Percentiles rank a stretch among this genome's conserved stretches.
phyloP scores from a whole-genome alignment of 2,797 vertebrate species.

The Hydrolagus colliei region DNA sequence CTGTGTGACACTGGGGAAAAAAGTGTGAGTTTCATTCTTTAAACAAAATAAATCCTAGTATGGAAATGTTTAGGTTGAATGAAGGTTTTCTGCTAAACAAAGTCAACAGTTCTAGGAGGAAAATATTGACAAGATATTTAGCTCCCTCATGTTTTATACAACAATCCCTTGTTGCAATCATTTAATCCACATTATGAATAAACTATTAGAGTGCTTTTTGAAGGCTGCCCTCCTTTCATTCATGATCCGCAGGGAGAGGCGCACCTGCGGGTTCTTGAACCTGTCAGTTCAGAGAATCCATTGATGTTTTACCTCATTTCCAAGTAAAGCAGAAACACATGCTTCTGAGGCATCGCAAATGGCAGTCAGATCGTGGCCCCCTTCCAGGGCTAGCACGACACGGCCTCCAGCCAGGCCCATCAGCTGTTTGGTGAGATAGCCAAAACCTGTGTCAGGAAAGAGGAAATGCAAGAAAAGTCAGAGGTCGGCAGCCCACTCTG shows the following conservation, averaged over 20 bases:
- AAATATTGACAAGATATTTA: not conserved
- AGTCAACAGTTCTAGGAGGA: slow-evolving; percentile 12
- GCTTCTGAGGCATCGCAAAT: slow-evolving; percentile 96
- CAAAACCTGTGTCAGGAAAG: slow-evolving; percentile 70
- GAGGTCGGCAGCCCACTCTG: slow-evolving; percentile 37
- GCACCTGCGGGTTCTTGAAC: slow-evolving; percentile 8
- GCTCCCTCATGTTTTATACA: not conserved
- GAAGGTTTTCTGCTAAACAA: not conserved
- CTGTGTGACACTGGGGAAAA: not conserved
- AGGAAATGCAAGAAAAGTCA: slow-evolving; percentile 56
- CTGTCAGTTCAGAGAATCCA: slow-evolving; percentile 8
- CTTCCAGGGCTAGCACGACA: slow-evolving; percentile 84
- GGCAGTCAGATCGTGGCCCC: slow-evolving; percentile 93
- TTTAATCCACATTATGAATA: slow-evolving; percentile 5
- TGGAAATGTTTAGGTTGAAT: not conserved
- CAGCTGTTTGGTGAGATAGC: slow-evolving; percentile 95
- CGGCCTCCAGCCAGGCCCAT: slow-evolving; percentile 90
- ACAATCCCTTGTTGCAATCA: not conserved
- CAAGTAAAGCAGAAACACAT: slow-evolving; percentile 87
- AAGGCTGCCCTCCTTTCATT: slow-evolving; percentile 26
- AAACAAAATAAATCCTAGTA: not conserved
- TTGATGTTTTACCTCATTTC: slow-evolving; percentile 75
- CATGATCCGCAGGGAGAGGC: slow-evolving; percentile 15
- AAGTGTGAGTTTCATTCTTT: not conserved
- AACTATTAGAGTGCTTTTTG: slow-evolving; percentile 8